Conservation (phyloP, 2,113 vertebrate genomes). For the Oreochromis tanganicae region DNA sequence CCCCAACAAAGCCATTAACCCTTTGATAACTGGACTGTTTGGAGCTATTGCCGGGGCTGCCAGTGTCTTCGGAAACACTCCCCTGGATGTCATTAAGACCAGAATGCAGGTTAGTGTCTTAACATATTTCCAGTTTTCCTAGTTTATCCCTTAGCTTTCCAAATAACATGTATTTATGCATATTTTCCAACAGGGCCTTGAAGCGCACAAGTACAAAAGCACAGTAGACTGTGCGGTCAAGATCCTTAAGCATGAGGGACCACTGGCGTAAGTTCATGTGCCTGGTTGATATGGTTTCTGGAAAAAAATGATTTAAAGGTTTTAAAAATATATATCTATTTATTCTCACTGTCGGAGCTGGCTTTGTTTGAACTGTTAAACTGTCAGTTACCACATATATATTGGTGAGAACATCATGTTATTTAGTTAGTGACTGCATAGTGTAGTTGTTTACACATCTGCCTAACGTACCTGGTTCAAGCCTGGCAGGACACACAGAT, state of each 20-base stretch:
- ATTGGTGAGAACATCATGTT: background rate
- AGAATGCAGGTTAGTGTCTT: conserved; percentile 85
- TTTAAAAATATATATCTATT: background rate
- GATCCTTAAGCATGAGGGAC: conserved; percentile 91
- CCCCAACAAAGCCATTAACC: conserved; percentile 86
- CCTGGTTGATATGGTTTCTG: background rate
- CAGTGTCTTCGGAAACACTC: conserved; percentile 96
- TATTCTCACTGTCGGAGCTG: background rate
- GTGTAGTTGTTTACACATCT: background rate
- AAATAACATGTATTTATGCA: background rate
- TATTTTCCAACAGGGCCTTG: conserved; percentile 78
- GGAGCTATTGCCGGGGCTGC: conserved; percentile 87
- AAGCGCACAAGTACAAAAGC: conserved; percentile 92
- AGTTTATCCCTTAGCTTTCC: background rate
- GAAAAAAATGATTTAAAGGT: background rate
- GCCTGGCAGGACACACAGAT: background rate
- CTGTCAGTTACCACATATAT: background rate
- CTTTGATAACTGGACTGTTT: conserved; percentile 84
- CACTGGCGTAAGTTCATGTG: conserved; percentile 79
- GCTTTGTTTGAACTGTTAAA: background rate
- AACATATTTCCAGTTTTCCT: background rate
- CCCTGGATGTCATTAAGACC: conserved; percentile 94
- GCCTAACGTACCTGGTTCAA: background rate
- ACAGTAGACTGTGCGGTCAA: conserved; percentile 87
- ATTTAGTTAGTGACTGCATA: background rate